A percentile compares a stretch with the other conserved stretches of the same genome.
Evolutionary conservation across 2,797 vertebrate species (phyloP).

Genomic region (Gila robusta): DNA sequence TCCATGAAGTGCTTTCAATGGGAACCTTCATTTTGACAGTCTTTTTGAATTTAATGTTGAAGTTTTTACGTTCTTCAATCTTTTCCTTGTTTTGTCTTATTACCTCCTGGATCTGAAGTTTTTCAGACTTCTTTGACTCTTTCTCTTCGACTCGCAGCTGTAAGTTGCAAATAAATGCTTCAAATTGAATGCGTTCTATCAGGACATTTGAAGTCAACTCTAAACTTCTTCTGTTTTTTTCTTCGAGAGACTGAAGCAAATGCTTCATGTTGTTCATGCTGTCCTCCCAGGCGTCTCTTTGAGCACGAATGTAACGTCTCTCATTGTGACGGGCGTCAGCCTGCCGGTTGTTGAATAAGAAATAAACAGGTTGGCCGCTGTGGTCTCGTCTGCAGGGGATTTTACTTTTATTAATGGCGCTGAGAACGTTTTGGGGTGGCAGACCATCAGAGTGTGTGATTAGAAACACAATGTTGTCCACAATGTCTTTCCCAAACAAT

Average conservation of each 20-base stretch:
- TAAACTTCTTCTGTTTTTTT: neutral
- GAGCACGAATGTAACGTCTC: rapidly evolving
- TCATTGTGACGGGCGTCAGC: neutral
- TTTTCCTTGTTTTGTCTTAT: neutral
- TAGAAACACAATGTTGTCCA: constrained; percentile 5
- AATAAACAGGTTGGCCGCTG: neutral
- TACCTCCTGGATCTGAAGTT: neutral
- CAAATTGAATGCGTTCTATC: neutral
- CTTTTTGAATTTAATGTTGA: neutral
- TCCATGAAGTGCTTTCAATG: too few relatives aligned
- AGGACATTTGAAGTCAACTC: constrained; percentile 5
- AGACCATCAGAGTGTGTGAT: constrained; percentile 17
- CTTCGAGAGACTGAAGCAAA: rapidly evolving
- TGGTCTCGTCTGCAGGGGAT: neutral
- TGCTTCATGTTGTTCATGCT: rapidly evolving
- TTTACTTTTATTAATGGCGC: neutral
- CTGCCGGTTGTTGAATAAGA: neutral
- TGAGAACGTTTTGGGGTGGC: neutral
- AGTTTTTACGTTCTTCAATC: neutral
- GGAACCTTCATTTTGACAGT: too few relatives aligned
- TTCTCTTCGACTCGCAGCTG: neutral
- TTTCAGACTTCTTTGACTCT: rapidly evolving
- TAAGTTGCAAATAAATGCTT: neutral
- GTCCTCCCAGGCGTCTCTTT: neutral
- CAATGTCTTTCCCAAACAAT: constrained; percentile 9